These are phyloP conservation scores for Xenopus borealis DNA, from an alignment of 2,113 vertebrate species.

Conservation along the genomic window DNA sequence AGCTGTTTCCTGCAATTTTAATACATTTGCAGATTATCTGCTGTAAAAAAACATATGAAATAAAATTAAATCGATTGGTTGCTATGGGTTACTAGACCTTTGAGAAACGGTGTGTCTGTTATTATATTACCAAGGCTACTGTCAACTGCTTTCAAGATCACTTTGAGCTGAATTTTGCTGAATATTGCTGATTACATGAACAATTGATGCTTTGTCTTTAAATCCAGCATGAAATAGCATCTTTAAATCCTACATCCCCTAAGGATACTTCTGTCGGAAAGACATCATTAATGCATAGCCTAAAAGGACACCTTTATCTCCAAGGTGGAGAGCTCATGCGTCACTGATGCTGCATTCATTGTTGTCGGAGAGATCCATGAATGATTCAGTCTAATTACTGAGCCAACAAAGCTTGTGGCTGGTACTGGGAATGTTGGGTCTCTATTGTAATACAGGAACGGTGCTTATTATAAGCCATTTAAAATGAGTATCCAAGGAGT, in stretches of 20 bases:
- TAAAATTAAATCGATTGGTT: too few relatives aligned
- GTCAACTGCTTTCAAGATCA: too few relatives aligned
- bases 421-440: conserved; percentile 24
- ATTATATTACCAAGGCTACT: too few relatives aligned
- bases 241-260: conserved; percentile 1
- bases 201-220: background rate
- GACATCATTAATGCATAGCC: conserved; percentile 21
- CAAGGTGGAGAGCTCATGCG: background rate
- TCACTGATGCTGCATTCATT: conserved; percentile 24
- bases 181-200: too few relatives aligned
- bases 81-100: too few relatives aligned
- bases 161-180: too few relatives aligned
- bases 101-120: too few relatives aligned
- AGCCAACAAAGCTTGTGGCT: conserved; percentile 28
- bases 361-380: background rate
- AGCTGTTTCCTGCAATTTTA: too few relatives aligned
- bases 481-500: conserved; percentile 27
- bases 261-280: conserved; percentile 15
- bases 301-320: conserved; percentile 4
- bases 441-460: conserved; percentile 1
- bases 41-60: too few relatives aligned
- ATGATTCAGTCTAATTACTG: conserved; percentile 42
- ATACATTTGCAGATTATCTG: too few relatives aligned
- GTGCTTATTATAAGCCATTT: background rate
- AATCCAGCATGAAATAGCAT: background rate